Conservation (phyloP, 1,140 invertebrate genomes). For the Leptinotarsa undecemlineata region DNA sequence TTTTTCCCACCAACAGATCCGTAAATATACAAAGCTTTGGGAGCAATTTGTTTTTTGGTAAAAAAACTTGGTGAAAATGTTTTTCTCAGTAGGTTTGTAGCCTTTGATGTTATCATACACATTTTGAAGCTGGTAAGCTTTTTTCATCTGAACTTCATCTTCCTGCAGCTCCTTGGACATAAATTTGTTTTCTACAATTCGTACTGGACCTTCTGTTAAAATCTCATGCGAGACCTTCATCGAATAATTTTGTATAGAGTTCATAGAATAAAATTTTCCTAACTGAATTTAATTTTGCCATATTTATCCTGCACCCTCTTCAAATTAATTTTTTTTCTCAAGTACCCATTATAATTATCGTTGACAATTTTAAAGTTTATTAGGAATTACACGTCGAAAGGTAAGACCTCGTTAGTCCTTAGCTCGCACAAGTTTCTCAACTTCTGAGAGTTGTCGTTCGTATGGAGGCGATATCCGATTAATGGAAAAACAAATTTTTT, state of each 20-base stretch:
- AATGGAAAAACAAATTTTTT: no score
- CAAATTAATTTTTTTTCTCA: neutral
- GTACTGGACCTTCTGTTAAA: conserved; percentile 36
- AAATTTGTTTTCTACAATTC: conserved; percentile 62
- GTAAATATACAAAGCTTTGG: conserved; percentile 81
- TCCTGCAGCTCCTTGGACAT: conserved; percentile 62
- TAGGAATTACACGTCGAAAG: no score
- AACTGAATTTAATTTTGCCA: neutral
- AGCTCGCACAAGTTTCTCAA: no score
- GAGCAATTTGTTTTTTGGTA: conserved; percentile 59
- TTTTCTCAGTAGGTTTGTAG: conserved; percentile 63
- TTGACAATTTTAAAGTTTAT: neutral
- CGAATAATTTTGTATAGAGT: conserved; percentile 23
- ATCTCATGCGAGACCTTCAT: conserved; percentile 26
- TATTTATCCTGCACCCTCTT: neutral
- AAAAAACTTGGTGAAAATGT: conserved; percentile 57
- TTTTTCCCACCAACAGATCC: conserved; percentile 93
- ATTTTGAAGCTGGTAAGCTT: conserved; percentile 69
- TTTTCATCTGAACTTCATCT: conserved; percentile 73
- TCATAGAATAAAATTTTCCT: neutral
- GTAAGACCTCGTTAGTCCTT: no score
- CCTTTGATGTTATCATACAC: conserved; percentile 68
- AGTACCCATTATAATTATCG: neutral
- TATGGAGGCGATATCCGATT: no score
- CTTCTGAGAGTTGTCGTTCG: no score